Percentiles rank a stretch among this genome's conserved stretches.
These are phyloP conservation scores for Eupithecia tripunctaria DNA, from an alignment of 2,888 invertebrate species.

Conservation along the genomic window DNA sequence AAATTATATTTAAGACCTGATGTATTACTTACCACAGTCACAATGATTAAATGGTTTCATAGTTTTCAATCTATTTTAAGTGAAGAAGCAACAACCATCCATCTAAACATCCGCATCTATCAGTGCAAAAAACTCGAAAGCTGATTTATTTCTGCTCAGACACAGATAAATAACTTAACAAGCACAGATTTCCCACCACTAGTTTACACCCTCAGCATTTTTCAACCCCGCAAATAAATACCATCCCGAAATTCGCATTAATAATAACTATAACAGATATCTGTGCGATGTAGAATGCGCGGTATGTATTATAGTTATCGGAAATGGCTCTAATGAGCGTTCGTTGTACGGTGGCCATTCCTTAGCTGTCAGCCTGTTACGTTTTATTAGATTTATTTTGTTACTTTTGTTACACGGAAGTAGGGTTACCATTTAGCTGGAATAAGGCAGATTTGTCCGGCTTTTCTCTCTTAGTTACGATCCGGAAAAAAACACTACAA, in stretches of 20 bases:
- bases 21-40: no score
- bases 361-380: conserved; percentile 34
- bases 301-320: conserved; percentile 50
- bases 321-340: conserved; percentile 58
- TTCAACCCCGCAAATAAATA: conserved; percentile 12
- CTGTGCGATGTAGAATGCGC: conserved; percentile 5
- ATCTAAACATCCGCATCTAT: not conserved
- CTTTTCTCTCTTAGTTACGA: conserved; percentile 11
- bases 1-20: no score
- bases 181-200: not conserved
- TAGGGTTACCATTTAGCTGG: conserved; percentile 6
- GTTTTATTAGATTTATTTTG: conserved; percentile 19
- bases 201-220: conserved; percentile 3
- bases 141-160: not conserved
- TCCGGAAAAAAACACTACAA: not conserved
- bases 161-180: not conserved
- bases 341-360: conserved; percentile 44
- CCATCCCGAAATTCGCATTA: conserved; percentile 10
- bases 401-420: conserved; percentile 12
- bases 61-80: no score
- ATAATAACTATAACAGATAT: conserved; percentile 15
- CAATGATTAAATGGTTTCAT: no score
- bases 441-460: not conserved
- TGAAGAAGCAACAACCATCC: not conserved
- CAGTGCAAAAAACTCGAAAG: not conserved